Base-by-base conservation (phyloP, 2,888 invertebrate genomes). In the Zele albiditarsus region DNA sequence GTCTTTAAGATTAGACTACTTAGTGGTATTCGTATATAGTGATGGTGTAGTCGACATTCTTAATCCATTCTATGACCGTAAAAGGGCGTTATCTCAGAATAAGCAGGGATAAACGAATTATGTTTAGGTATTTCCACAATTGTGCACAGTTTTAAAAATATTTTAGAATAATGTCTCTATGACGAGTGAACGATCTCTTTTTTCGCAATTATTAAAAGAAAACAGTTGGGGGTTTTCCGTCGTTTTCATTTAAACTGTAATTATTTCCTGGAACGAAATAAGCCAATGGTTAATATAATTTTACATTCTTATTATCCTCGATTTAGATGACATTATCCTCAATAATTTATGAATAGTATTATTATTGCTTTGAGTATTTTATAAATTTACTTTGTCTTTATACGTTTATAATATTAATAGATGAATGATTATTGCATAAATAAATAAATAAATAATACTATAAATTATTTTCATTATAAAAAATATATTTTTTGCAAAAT, bases 41-140 rank as follows among this genome's bases (percentile, higher is more conserved):
- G 27, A 31, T 16, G 20, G 12, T 62, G 63, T 20, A 20, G n/a
- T 16, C 8, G 38, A 38, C 12, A 38, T 20, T 63, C 23, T 28
- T 20, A 31, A 38, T 23, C 25, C 27, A 67, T n/a, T 42, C 58
- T 46, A 20, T 16, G 23, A 20, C 25, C n/a, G 28, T 28, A 42
- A n/a, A 10, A 78, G 81, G 83, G 82, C 74, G 84, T 84, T 85
- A 82, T 87, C 83, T 85, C 81, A 83, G 82, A 85, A 84, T 83
- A 83, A 87, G 83, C 78, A 38, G 77, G 84, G 84, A 85, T 85
- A 82, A 87, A 82, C 82, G 80, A 82, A 84, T 84, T 84, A 82
- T 78, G 23, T 63, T 68, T 71, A 28, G n/a, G 28, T 38, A 20
- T 27, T 25, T 53, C 28, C 31, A 31, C 14, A 71, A 73, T 74